phyloP scores from a whole-genome alignment of 2,113 vertebrate species.

The Ophthalmolycus amberensis region DNA sequence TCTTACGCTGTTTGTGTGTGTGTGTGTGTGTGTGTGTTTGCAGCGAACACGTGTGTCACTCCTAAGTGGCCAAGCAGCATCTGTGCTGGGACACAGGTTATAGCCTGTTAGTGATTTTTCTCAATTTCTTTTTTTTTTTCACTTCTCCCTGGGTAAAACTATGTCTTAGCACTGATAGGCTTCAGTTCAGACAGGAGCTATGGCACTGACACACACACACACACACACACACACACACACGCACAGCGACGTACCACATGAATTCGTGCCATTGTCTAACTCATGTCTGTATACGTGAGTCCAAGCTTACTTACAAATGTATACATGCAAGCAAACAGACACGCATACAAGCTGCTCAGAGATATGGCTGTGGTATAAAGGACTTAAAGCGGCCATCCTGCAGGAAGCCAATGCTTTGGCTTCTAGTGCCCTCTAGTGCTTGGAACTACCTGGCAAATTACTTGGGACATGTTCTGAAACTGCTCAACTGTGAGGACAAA shows the following conservation, averaged over 20 bases:
- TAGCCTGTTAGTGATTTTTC: constrained; percentile 54
- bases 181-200: constrained; percentile 66
- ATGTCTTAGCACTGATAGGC: constrained; percentile 75
- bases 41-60: constrained; percentile 20
- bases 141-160: constrained; percentile 61
- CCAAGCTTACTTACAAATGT: constrained; percentile 61
- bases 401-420: constrained; percentile 69
- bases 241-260: constrained; percentile 1
- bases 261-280: constrained; percentile 56
- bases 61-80: constrained; percentile 55
- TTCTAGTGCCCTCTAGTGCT: constrained; percentile 85
- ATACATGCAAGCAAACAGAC: constrained; percentile 60
- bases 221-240: not conserved
- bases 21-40: constrained; percentile 13
- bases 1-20: not conserved
- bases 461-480: constrained; percentile 30
- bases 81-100: constrained; percentile 67
- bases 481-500: constrained; percentile 30
- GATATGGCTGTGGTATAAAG: constrained; percentile 61
- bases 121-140: constrained; percentile 21
- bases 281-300: constrained; percentile 45
- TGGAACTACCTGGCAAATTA: constrained; percentile 21
- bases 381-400: constrained; percentile 39
- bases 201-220: constrained; percentile 73
- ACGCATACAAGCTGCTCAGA: constrained; percentile 59